Base-by-base conservation (phyloP, 2,888 invertebrate genomes). In the Crossocerus cetratus region DNA sequence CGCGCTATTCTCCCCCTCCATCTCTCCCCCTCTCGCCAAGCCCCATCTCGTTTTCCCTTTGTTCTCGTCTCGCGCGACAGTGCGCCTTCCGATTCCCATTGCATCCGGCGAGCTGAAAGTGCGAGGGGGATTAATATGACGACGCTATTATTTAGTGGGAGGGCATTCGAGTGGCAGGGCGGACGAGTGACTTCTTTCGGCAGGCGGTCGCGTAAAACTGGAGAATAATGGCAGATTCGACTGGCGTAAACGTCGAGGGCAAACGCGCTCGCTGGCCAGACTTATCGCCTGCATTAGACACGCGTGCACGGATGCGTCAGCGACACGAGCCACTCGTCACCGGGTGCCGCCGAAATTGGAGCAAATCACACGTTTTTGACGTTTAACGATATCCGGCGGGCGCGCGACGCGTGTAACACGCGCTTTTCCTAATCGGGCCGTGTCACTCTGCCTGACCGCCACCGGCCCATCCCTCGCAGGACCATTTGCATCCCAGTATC, bases 321-420 rank as follows among this genome's bases (percentile, higher is more conserved):
- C 16, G 21, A 32, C 54, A 55, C 18, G 13, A 43, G 21, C 57
- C 42, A 59, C 63, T 62, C 63, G 44, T 58, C 60, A 32, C 57
- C 32, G 11, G 8, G 8, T 11, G 3, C 32, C 32, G 8, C 16
- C 3, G 16, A 69, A 69, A 65, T 65, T 60, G 49, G 61, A 43
- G 57, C 61, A 53, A 57, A 69, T 72, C 69, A 64, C 44, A 53
- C 64, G 32, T 32, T 72, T 72, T 69, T 61, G 72, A 72, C 56
- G 18, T 68, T 45, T 32, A 56, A 60, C 60, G 55, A 69, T 65
- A 63, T 21, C 20, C 53, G 11, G 8, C 16, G 3, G 20, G n/a
- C 3, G 8, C 14, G 16, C 13, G 8, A 8, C 5, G n/a, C 21
- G 32, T 14, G 55, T 11, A 65, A 65, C 32, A 54, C 18, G 13